phyloP scores from a whole-genome alignment of 2,888 invertebrate species.

The Drosophila conformis region DNA sequence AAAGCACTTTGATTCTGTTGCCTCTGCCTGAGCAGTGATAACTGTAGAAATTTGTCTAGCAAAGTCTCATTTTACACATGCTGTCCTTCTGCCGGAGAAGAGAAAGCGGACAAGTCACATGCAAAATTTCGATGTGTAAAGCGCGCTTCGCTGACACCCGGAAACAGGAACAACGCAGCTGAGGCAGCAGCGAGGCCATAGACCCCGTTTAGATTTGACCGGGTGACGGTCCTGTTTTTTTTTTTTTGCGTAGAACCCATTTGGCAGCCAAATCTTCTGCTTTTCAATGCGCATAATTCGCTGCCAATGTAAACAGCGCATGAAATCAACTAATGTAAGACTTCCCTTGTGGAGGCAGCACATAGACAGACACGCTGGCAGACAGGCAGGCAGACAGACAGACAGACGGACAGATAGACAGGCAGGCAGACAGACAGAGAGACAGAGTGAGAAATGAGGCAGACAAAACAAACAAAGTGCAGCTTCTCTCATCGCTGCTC shows the following conservation, averaged over 20 bases:
- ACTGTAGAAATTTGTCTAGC: slow-evolving; percentile 44
- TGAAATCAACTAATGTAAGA: slow-evolving; percentile 79
- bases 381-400: neutral
- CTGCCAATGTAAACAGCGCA: slow-evolving; percentile 80
- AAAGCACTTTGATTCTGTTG: slow-evolving; percentile 23
- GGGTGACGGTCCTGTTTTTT: neutral
- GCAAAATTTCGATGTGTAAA: slow-evolving; percentile 15
- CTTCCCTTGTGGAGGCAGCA: slow-evolving; percentile 46
- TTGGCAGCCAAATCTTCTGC: slow-evolving; percentile 68
- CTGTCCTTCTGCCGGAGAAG: neutral
- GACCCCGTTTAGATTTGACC: slow-evolving; percentile 19
- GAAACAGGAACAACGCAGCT: slow-evolving; percentile 20
- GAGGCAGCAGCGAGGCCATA: slow-evolving; percentile 14
- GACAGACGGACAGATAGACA: neutral
- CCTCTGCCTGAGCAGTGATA: slow-evolving; percentile 7
- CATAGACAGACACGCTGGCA: slow-evolving; percentile 22
- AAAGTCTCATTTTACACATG: slow-evolving; percentile 46
- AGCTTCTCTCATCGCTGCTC: slow-evolving; percentile 37
- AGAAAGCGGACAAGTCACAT: slow-evolving; percentile 17
- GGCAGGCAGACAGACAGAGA: slow-evolving; percentile 2
- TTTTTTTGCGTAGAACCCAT: slow-evolving; percentile 7
- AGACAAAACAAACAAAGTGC: slow-evolving; percentile 75
- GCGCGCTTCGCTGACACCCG: slow-evolving; percentile 23
- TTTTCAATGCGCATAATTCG: slow-evolving; percentile 79
- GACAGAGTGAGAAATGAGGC: slow-evolving; percentile 57